Evolutionary conservation across 2,888 invertebrate genomes (phyloP), one percentile per base, ranked within the genome.

Genomic region (Drosophila mimetica): DNA sequence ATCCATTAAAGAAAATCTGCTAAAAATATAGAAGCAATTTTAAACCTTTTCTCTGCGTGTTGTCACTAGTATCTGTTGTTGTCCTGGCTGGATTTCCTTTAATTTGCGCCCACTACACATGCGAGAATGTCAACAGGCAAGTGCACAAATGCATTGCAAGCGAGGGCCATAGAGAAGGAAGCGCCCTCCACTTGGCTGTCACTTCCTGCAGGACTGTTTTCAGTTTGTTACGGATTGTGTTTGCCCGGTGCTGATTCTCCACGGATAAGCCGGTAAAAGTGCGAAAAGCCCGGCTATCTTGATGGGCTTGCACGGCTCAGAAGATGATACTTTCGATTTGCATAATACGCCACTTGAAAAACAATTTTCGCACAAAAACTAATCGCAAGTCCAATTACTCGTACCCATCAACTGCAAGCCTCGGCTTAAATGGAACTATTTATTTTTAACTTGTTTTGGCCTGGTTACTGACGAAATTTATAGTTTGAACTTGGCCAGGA

Each of bases 121-220:
- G 46, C 37, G 39, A 64, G 57, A 86, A 66, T 64, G 80, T 79
- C 86, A 80, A 86, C 80, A 83, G 52, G 54, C 67, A 79, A 74
- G 59, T 69, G 83, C 69, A 47, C 66, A 71, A 77, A 75, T 65
- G 79, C 76, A 74, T 76, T 85, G 66, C 51, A 55, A 7, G 22
- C 1, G 22, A 16, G 46, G 16, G 9, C 7, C 7, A 18, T 18
- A 5, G 14, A 32, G 37, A 34, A 36, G 42, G 50, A 20, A 51
- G 22, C 5, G 6, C 22, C 2, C 22, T 22, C 22, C 22, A 22
- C 20, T 28, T 39, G 11, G 53, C 63, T 39, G 64, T 44, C 52
- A 54, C 53, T 54, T 70, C 52, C 72, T 72, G 70, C 53, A 34
- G 72, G 72, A 53, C 37, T 50, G 48, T 63, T 52, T 54, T 44